phyloP scores from a whole-genome alignment of 1,140 invertebrate genomes.

The Aphelinus certus region DNA sequence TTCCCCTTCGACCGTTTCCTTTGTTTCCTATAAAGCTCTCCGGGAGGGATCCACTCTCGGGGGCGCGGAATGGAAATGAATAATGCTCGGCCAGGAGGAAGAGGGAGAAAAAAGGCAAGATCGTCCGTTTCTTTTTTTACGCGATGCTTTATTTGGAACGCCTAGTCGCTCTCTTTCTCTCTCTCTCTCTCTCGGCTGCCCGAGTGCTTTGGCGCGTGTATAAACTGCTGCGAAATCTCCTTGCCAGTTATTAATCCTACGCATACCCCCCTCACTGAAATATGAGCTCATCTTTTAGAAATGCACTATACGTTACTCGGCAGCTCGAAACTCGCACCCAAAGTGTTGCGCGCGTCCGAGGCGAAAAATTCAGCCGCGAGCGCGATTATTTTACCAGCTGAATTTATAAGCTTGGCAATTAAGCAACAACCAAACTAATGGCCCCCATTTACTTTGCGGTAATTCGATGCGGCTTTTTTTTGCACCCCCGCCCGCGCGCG shows the following conservation, averaged over 20 bases:
- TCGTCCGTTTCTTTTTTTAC: not conserved
- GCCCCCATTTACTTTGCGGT: too few species aligned
- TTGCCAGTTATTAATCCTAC: conserved; percentile 32
- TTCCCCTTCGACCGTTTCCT: too few species aligned
- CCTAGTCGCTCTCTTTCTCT: not conserved
- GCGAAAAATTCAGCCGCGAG: conserved; percentile 1
- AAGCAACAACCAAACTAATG: conserved; percentile 5
- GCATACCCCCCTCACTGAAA: conserved; percentile 10
- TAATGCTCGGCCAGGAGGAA: not conserved
- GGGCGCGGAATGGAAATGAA: too few species aligned
- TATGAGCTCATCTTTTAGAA: conserved; percentile 21
- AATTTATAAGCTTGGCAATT: conserved; percentile 7
- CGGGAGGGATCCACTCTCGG: too few species aligned
- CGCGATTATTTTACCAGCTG: conserved; percentile 13
- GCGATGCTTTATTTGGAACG: too few species aligned
- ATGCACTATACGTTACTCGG: conserved; percentile 15
- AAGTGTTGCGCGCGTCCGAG: not conserved
- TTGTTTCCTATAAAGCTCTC: too few species aligned
- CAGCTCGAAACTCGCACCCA: not conserved
- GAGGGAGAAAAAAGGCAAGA: not conserved
- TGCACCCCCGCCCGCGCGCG: too few species aligned
- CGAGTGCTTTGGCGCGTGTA: not conserved
- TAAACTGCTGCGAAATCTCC: conserved; percentile 15
- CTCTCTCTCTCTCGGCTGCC: not conserved
- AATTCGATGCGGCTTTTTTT: too few species aligned